These are phyloP conservation scores for Desmophyllum pertusum DNA, from an alignment of 92 coral and sea anemone genomes.

Conservation along the genomic window DNA sequence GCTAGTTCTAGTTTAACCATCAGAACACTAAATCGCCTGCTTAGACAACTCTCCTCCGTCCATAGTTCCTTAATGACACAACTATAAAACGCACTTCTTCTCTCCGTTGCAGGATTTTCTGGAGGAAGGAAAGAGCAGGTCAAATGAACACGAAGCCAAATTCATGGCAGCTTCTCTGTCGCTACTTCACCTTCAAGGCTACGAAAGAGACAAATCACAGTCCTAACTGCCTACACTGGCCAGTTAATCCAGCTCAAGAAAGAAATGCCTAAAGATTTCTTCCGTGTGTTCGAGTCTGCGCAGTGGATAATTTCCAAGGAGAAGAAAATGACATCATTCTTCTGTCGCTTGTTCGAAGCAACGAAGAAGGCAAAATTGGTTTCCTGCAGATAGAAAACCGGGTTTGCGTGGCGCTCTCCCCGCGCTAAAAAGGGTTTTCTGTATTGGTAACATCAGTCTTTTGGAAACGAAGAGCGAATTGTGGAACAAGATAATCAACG, in stretches of 20 bases:
- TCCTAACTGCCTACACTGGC: constrained; percentile 93
- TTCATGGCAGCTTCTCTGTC: constrained; percentile 88
- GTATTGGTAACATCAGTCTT: constrained; percentile 81
- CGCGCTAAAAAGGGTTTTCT: constrained; percentile 93
- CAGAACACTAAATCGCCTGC: no score
- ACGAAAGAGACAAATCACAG: constrained; percentile 83
- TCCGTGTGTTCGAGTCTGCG: constrained; percentile 85
- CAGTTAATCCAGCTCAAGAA: constrained; percentile 86
- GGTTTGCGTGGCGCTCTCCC: constrained; percentile 94
- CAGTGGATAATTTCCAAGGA: constrained; percentile 98
- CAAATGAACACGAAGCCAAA: constrained; percentile 93
- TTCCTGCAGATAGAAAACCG: constrained; percentile 89
- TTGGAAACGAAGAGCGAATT: constrained; percentile 70
- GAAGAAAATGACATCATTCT: constrained; percentile 96
- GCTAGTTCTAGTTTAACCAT: background rate
- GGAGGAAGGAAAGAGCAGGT: constrained; percentile 89
- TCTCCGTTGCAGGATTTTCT: constrained; percentile 62
- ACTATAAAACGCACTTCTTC: background rate
- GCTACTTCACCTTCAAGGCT: constrained; percentile 90
- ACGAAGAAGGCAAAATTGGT: constrained; percentile 92
- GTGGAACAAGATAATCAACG: constrained; percentile 77
- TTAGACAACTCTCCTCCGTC: background rate
- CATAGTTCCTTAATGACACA: background rate
- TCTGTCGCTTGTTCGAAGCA: constrained; percentile 94
- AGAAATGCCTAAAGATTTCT: constrained; percentile 80